Conservation (phyloP, 2,797 vertebrate genomes). For the Myiotriccus ornatus region DNA sequence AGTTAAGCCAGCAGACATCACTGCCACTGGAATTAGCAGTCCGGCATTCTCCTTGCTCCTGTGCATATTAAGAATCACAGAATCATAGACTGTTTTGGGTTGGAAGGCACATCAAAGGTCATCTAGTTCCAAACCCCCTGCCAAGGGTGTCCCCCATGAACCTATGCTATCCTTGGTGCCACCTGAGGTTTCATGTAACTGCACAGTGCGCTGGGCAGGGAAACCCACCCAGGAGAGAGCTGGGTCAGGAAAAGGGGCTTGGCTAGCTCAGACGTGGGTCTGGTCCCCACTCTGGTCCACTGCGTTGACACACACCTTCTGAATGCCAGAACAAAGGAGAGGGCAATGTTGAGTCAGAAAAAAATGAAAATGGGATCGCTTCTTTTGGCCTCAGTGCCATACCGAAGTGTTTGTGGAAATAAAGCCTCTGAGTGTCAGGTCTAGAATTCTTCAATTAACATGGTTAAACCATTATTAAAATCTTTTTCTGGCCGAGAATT, state of each 20-base stretch:
- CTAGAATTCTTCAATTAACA: neutral
- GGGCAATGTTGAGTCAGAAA: neutral
- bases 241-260: neutral
- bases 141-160: neutral
- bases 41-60: neutral
- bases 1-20: neutral
- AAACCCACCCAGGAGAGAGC: neutral
- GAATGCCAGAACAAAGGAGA: neutral
- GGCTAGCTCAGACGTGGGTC: neutral
- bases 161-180: neutral
- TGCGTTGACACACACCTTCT: neutral
- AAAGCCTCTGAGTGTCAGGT: neutral
- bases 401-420: neutral
- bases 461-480: constrained; percentile 3
- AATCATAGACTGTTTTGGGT: neutral
- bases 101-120: neutral
- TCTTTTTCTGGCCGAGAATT: neutral
- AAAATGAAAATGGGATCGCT: neutral
- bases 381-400: neutral
- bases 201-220: accelerated
- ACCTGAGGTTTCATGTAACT: neutral
- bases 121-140: neutral
- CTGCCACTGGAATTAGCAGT: neutral
- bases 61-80: neutral
- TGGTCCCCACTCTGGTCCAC: neutral